A percentile compares a stretch with the other conserved stretches of the same genome.
Evolutionary conservation across 2,888 invertebrate species (phyloP).

Genomic region (Cephus spinipes): DNA sequence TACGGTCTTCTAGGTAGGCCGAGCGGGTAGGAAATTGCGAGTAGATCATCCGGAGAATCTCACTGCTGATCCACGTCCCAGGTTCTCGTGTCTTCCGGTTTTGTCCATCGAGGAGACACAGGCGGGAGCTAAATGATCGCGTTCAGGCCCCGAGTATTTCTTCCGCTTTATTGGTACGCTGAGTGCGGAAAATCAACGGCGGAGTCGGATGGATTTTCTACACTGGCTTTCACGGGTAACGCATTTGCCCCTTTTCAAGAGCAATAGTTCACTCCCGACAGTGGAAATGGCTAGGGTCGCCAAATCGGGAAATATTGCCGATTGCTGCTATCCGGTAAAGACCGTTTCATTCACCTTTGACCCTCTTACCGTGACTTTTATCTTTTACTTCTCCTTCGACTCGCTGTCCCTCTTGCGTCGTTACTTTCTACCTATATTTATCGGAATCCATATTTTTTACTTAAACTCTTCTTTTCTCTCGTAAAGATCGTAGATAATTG

Average conservation of each 20-base stretch:
- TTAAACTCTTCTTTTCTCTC: too few relatives aligned
- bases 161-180: background rate
- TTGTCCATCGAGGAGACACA: background rate
- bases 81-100: background rate
- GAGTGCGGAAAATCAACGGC: background rate
- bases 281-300: background rate
- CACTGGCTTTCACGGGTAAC: background rate
- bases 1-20: background rate
- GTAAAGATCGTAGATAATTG: too few relatives aligned
- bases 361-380: background rate
- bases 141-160: background rate
- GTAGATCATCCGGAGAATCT: background rate
- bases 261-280: background rate
- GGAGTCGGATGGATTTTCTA: background rate
- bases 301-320: background rate
- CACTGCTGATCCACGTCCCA: background rate
- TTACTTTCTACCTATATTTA: background rate
- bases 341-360: background rate
- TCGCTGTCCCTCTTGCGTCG: background rate
- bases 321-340: background rate
- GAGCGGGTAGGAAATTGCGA: slow-evolving; percentile 15
- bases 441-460: background rate
- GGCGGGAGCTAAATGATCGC: background rate
- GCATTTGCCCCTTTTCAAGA: background rate
- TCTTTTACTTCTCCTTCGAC: background rate